Conservation (phyloP, 2,888 invertebrate species). For the Melanargia galathea region DNA sequence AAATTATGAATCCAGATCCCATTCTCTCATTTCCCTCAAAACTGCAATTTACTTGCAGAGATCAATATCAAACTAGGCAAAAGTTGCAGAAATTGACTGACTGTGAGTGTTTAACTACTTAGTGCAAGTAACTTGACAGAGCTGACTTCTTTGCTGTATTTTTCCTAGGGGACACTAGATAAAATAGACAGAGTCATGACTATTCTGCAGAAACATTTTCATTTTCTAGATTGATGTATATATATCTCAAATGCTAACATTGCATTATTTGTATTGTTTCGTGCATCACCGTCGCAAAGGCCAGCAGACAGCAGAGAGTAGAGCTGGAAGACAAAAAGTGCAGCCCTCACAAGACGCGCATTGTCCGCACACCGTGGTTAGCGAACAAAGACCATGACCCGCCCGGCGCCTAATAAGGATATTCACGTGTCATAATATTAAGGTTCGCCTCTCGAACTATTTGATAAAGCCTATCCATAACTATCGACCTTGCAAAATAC, state of each 20-base stretch:
- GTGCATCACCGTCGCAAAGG: conserved; percentile 48
- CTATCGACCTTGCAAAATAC: neutral
- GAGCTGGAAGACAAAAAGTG: conserved; percentile 64
- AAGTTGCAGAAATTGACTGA: too few species aligned
- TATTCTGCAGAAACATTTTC: too few species aligned
- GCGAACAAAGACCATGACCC: conserved; percentile 41
- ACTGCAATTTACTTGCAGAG: too few species aligned
- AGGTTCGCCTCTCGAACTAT: conserved; percentile 15
- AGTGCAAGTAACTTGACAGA: too few species aligned
- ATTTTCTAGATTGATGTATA: too few species aligned
- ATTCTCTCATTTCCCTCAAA: too few species aligned
- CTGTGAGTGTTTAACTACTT: too few species aligned
- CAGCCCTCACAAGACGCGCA: conserved; percentile 47
- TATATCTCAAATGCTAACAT: neutral
- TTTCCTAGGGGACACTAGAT: too few species aligned
- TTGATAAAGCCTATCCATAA: conserved; percentile 20
- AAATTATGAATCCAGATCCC: too few species aligned
- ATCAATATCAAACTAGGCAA: too few species aligned
- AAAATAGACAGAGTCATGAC: too few species aligned
- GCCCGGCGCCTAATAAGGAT: conserved; percentile 39
- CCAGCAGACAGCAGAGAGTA: conserved; percentile 41
- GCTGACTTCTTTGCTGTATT: too few species aligned
- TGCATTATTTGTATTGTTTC: conserved; percentile 45
- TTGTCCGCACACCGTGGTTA: conserved; percentile 42
- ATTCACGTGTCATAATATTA: conserved; percentile 35